Evolutionary conservation across 2,113 vertebrate genomes (phyloP).

Genomic region (Helogale parvula): DNA sequence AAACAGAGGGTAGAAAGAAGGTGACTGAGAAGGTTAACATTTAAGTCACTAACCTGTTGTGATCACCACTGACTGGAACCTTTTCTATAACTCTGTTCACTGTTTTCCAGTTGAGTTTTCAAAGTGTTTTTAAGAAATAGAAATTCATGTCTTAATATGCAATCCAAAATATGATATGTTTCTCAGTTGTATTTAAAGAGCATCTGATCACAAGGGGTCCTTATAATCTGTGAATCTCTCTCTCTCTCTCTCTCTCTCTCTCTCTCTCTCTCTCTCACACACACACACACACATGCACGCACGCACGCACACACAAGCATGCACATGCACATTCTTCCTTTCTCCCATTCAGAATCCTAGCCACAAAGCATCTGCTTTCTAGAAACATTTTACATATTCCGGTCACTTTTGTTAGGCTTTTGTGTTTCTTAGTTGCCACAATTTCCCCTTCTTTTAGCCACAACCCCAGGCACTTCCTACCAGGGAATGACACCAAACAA

Average conservation of each 20-base stretch:
- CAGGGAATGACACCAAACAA: slow-evolving; percentile 67
- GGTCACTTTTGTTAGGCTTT: slow-evolving; percentile 41
- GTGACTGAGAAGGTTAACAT: neutral
- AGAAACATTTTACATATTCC: neutral
- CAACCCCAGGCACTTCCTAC: slow-evolving; percentile 76
- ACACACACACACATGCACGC: neutral
- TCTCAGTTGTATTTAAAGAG: slow-evolving; percentile 30
- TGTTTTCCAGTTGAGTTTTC: neutral
- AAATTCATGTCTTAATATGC: neutral
- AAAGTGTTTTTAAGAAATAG: neutral
- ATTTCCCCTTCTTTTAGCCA: slow-evolving; percentile 62
- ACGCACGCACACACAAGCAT: neutral
- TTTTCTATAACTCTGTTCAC: neutral
- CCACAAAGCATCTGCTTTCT: slow-evolving; percentile 9
- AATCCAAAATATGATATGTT: neutral
- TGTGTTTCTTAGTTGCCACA: slow-evolving; percentile 53
- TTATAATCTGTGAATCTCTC: neutral
- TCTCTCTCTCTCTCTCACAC: neutral
- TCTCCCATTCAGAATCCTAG: neutral
- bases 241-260: neutral
- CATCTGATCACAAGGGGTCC: neutral
- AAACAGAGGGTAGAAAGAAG: neutral
- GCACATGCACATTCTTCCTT: neutral
- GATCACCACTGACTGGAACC: neutral
- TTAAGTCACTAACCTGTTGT: neutral